Percentiles rank a stretch among this genome's conserved stretches.
Evolutionary conservation across 2,888 invertebrate species (phyloP).

Genomic region (Caradrina clavipalpis): DNA sequence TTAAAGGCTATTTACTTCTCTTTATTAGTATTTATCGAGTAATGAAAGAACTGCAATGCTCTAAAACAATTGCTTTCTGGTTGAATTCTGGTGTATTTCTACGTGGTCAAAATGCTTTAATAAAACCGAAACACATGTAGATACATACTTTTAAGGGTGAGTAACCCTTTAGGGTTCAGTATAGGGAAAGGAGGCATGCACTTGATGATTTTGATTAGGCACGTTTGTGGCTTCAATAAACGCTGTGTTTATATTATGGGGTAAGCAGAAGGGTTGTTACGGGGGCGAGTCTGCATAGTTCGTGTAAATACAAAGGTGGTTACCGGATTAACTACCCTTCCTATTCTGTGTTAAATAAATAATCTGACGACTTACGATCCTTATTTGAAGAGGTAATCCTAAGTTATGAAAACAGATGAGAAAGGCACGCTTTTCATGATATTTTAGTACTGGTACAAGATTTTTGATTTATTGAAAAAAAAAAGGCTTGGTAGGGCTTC

Average conservation of each 20-base stretch:
- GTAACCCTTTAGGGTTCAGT: conserved; percentile 30
- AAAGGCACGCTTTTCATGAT: neutral
- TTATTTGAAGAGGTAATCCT: conserved; percentile 1
- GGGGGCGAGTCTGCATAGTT: conserved; percentile 23
- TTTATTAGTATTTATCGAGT: too few relatives aligned
- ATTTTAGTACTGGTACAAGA: conserved; percentile 10
- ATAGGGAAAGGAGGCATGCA: conserved; percentile 37
- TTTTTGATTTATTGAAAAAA: neutral
- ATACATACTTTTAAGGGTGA: conserved; percentile 15
- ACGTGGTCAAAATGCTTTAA: neutral
- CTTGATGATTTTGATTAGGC: conserved; percentile 55
- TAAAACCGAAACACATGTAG: conserved; percentile 5
- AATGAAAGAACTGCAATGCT: too few relatives aligned
- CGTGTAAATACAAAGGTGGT: conserved; percentile 29
- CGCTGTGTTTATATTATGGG: conserved; percentile 41
- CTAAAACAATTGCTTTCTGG: too few relatives aligned
- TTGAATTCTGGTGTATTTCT: too few relatives aligned
- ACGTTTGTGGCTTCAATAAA: conserved; percentile 52
- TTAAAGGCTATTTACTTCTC: too few relatives aligned
- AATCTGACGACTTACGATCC: conserved; percentile 15
- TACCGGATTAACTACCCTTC: conserved; percentile 8
- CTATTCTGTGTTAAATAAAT: conserved; percentile 34
- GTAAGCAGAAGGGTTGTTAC: conserved; percentile 22
- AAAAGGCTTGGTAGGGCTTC: too few relatives aligned
- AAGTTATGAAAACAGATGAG: neutral